Base-by-base conservation (phyloP, 2,888 invertebrate genomes). In the Neria commutata region DNA sequence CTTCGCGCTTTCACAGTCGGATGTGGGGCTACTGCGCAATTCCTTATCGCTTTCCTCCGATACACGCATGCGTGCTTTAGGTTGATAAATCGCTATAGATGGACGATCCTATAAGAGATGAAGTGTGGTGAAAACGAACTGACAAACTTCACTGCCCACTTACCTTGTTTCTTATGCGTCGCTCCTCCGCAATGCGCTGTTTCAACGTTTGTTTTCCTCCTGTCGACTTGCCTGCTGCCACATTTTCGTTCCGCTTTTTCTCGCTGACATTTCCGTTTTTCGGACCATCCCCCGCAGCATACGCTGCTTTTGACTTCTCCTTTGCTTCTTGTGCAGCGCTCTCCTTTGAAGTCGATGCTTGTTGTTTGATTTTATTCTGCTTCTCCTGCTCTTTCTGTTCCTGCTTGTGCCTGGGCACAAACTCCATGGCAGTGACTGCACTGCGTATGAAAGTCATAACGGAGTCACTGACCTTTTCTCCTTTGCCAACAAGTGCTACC, bases 31-130 rank as follows among this genome's bases (percentile, higher is more conserved):
- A 52, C 71, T 73, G 40, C 66, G 66, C 3, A 59, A 57, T 49
- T 69, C 68, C 56, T 54, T 65, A 58, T 73, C 73, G 19, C 65
- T 62, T 10, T 79, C 76, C 42, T 78, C 80, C 0, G 75, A 71
- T 2, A 66, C 60, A 29, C 71, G 74, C 1, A 70, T 45, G 29
- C 81, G 70, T 2, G 73, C 69, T 63, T 80, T 94, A 0, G 95
- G 95, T 68, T 94, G 89, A 81, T 95, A 95, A 67, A 95, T 91
- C 61, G 91, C 91, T 77, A 94, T 88, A 45, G 94, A 91, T 23
- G 95, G 95, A 42, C 95, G 90, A 83, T 95, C 94, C 90, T 91
- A 70, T 73, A 65, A 55, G 6, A 25, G 56, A 57, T 21, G 2
- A n/a, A 10, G 42, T 10, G 42, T 6, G 56, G 24, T 19, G 33